A percentile compares a stretch with the other conserved stretches of the same genome.
Conservation (phyloP, 2,113 vertebrate species). For the Harpagus bidentatus region DNA sequence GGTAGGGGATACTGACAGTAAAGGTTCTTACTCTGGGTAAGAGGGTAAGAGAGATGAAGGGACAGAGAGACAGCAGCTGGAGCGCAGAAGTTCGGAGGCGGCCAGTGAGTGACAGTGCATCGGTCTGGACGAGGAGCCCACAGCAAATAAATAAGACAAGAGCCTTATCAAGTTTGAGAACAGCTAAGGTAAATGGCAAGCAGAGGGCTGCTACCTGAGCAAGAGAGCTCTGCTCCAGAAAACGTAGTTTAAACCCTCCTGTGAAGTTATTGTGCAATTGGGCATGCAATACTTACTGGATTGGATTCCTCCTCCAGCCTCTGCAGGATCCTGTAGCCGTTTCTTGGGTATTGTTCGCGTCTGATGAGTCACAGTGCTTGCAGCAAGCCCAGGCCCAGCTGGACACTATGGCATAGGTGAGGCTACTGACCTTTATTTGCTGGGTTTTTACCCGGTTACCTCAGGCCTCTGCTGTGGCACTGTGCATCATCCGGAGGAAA, state of each 20-base stretch:
- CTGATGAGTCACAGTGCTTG: slow-evolving; percentile 2
- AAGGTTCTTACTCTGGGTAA: not conserved
- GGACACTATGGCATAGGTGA: not conserved
- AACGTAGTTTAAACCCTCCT: not conserved
- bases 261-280: slow-evolving; percentile 23
- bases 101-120: not conserved
- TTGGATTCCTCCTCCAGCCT: slow-evolving; percentile 19
- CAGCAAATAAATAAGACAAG: not conserved
- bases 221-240: not conserved
- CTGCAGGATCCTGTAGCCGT: not conserved
- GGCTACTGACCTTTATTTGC: not conserved
- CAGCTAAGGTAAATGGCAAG: not conserved
- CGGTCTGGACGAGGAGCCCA: not conserved
- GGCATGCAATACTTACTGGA: slow-evolving; percentile 55
- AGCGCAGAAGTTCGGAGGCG: not conserved
- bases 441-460: not conserved
- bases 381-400: not conserved
- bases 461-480: not conserved
- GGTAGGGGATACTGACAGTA: not conserved
- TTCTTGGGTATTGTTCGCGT: slow-evolving; percentile 9
- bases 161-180: not conserved
- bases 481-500: not conserved
- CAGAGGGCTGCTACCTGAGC: not conserved
- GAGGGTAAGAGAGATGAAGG: not conserved
- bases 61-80: not conserved